These are phyloP conservation scores for Stomatorhinus ivindoensis DNA, from an alignment of 2,113 vertebrate genomes.

Conservation along the genomic window DNA sequence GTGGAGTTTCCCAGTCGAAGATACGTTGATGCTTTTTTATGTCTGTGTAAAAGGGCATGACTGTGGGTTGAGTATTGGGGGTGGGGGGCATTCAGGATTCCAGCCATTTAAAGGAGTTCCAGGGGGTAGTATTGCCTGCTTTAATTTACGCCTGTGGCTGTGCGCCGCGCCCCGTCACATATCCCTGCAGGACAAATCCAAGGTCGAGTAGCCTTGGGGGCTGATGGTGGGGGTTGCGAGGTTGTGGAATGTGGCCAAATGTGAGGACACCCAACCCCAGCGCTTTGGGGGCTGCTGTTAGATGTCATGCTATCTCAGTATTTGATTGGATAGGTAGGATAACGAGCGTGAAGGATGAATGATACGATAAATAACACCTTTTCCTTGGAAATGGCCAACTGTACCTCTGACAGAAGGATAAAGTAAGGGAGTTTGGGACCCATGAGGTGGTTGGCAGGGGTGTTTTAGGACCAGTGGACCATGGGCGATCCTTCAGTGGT, in stretches of 20 bases:
- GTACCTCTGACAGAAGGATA: neutral
- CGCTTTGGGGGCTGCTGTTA: conserved; percentile 45
- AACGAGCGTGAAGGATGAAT: conserved; percentile 20
- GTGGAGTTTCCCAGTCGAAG: conserved; percentile 3
- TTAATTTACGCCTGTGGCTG: too few relatives aligned
- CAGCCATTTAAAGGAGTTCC: too few relatives aligned
- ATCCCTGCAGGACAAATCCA: neutral
- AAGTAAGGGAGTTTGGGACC: neutral
- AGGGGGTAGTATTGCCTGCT: too few relatives aligned
- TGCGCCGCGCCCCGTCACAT: neutral
- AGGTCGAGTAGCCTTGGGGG: neutral
- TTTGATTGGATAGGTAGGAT: conserved; percentile 53
- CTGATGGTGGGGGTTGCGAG: neutral
- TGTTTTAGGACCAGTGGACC: neutral
- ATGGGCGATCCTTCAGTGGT: neutral
- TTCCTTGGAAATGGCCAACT: neutral
- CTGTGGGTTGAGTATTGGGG: too few relatives aligned
- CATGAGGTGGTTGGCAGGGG: neutral
- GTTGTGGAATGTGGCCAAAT: neutral
- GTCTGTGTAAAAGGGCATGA: neutral
- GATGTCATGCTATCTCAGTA: conserved; percentile 40
- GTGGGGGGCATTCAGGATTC: too few relatives aligned
- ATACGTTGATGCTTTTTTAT: neutral
- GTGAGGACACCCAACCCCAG: conserved; percentile 6
- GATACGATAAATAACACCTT: neutral